Conservation (phyloP, 2,888 invertebrate genomes). For the Xestoiulus laeticollis region DNA sequence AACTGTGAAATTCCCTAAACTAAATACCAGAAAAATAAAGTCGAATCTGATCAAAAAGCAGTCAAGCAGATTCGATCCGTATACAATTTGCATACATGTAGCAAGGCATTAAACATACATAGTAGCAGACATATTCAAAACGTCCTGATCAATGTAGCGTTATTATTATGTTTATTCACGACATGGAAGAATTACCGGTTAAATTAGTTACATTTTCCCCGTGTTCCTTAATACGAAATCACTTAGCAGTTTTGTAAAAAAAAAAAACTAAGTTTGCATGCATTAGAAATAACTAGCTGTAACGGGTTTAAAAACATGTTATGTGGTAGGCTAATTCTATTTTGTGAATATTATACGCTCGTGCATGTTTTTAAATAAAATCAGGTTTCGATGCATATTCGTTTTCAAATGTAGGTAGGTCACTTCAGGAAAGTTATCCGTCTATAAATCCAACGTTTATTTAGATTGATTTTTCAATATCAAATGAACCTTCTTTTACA, state of each 20-base stretch:
- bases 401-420: background rate
- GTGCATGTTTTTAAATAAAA: conserved; percentile 10
- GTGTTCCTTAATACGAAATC: background rate
- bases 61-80: background rate
- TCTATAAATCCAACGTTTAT: background rate
- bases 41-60: background rate
- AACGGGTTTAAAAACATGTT: conserved; percentile 3
- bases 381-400: background rate
- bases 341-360: background rate
- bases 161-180: background rate
- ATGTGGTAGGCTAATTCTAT: background rate
- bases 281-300: background rate
- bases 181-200: background rate
- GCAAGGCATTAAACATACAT: background rate
- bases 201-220: background rate
- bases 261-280: background rate
- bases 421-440: background rate
- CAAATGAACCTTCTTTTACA: background rate
- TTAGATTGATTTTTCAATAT: background rate
- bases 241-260: background rate
- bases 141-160: background rate
- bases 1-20: background rate
- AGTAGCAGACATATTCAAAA: background rate
- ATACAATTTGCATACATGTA: background rate
- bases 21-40: background rate